Evolutionary conservation across 2,113 vertebrate species (phyloP).

Genomic region (Chaenocephalus aceratus): DNA sequence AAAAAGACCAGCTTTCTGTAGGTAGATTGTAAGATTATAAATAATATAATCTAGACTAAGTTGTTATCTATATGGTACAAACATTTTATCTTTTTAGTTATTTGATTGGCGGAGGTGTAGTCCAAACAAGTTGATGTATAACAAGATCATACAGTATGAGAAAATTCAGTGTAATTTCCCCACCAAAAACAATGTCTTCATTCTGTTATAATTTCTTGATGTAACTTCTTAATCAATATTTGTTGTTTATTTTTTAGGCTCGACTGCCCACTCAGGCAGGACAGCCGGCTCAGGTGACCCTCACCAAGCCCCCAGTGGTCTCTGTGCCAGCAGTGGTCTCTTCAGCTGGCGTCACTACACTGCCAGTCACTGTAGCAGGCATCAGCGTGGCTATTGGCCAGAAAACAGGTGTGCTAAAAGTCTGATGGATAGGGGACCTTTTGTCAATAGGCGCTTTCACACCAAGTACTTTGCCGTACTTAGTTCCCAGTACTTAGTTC

Average conservation of each 20-base stretch:
- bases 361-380: conserved; percentile 89
- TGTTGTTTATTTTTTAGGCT: conserved; percentile 68
- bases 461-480: too few species aligned
- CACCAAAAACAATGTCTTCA: too few species aligned
- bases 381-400: conserved; percentile 91
- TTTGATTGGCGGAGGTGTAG: too few species aligned
- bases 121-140: neutral
- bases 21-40: too few species aligned
- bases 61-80: too few species aligned
- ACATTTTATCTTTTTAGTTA: too few species aligned
- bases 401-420: conserved; percentile 82
- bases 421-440: too few species aligned
- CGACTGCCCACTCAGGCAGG: conserved; percentile 87
- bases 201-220: neutral
- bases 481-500: too few species aligned
- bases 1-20: too few species aligned
- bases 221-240: neutral
- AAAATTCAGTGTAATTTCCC: too few species aligned
- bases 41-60: too few species aligned
- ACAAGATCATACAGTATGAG: neutral
- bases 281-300: conserved; percentile 89
- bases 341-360: conserved; percentile 89
- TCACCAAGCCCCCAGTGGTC: conserved; percentile 91
- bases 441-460: neutral
- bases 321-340: conserved; percentile 91